Percentiles rank a stretch among this genome's conserved stretches.
Conservation (phyloP, 2,797 vertebrate genomes). For the Mus caroli region DNA sequence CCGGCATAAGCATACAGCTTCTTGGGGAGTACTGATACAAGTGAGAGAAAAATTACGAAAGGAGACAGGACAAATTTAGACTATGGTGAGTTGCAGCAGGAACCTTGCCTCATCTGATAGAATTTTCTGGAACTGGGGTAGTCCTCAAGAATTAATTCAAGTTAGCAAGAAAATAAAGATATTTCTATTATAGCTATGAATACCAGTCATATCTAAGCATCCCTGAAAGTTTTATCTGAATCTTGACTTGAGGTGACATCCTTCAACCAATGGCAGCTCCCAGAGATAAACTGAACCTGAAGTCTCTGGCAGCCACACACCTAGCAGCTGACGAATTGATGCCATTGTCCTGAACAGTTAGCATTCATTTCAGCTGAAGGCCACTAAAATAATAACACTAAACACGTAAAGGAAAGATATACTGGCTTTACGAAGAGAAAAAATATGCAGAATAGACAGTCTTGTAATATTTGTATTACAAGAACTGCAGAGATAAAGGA, state of each 20-base stretch:
- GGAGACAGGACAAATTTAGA: not conserved
- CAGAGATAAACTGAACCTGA: constrained; percentile 1
- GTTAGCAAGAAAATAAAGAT: not conserved
- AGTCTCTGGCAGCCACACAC: not conserved
- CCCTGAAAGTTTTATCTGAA: not conserved
- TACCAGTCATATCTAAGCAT: not conserved
- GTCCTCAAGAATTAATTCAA: not conserved
- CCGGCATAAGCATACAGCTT: not conserved
- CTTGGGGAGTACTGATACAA: not conserved
- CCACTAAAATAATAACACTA: constrained; percentile 35
- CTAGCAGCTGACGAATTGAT: not conserved
- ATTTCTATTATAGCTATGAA: not conserved
- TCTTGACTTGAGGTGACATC: not conserved
- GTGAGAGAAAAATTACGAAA: not conserved
- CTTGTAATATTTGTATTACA: constrained; percentile 75
- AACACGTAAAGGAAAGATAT: constrained; percentile 9
- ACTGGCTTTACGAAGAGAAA: constrained; percentile 37
- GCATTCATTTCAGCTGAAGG: constrained; percentile 39
- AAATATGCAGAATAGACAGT: constrained; percentile 63
- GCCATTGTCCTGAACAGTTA: not conserved
- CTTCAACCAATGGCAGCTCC: not conserved
- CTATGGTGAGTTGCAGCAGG: not conserved
- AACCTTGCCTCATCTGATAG: not conserved
- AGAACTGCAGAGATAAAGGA: constrained; percentile 78
- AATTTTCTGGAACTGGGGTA: not conserved